Conservation (phyloP, 2,113 vertebrate genomes). For the Chunga burmeisteri region DNA sequence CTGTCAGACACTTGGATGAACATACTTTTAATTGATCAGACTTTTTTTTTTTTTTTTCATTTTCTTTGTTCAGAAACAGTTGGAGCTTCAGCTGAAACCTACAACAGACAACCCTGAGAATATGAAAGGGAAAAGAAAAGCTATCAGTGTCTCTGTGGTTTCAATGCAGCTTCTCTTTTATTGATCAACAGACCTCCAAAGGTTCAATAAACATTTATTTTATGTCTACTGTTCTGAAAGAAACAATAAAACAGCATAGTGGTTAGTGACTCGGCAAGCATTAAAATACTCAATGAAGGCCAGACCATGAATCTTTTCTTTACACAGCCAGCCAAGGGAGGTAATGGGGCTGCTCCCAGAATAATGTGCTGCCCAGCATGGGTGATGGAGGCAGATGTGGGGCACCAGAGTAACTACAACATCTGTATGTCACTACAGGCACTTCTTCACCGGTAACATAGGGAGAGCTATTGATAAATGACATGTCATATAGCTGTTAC, state of each 20-base stretch:
- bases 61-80: background rate
- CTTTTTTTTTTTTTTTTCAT: background rate
- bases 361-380: background rate
- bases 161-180: slow-evolving; percentile 32
- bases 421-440: background rate
- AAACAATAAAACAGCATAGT: slow-evolving; percentile 18
- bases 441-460: background rate
- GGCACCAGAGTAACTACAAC: background rate
- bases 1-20: background rate
- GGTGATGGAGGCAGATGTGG: background rate
- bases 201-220: slow-evolving; percentile 61
- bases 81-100: background rate
- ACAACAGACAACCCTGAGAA: background rate
- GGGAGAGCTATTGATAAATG: background rate
- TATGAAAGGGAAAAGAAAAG: background rate
- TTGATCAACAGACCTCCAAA: slow-evolving; percentile 44
- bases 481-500: background rate
- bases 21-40: slow-evolving; percentile 23
- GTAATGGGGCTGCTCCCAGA: background rate
- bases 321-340: background rate
- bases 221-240: slow-evolving; percentile 13
- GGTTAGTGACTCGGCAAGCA: slow-evolving; percentile 26
- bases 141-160: slow-evolving; percentile 19
- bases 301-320: background rate
- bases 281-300: slow-evolving; percentile 24